A percentile compares a stretch with the other conserved stretches of the same genome.
phyloP scores from a whole-genome alignment of 2,113 vertebrate species.

The Chionodraco myersi region DNA sequence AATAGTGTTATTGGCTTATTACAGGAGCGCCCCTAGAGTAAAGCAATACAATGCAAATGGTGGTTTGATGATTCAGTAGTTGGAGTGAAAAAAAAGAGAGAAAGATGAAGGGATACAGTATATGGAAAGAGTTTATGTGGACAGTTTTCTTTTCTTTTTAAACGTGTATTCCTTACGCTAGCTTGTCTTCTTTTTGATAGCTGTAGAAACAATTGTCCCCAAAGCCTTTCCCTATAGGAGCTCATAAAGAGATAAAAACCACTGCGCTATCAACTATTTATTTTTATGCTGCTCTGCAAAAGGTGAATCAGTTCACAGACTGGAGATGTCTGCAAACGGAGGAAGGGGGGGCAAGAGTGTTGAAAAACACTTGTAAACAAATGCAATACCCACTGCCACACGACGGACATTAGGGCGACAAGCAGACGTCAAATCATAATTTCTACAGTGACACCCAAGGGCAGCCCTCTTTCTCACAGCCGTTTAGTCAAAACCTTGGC shows the following conservation, averaged over 20 bases:
- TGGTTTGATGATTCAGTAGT: constrained; percentile 43
- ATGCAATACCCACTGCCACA: constrained; percentile 46
- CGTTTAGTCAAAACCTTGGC: constrained; percentile 59
- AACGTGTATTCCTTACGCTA: constrained; percentile 65
- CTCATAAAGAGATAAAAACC: constrained; percentile 82
- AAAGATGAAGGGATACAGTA: constrained; percentile 26
- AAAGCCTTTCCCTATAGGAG: constrained; percentile 71
- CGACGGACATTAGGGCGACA: constrained; percentile 33
- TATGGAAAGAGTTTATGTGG: constrained; percentile 47
- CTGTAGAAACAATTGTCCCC: constrained; percentile 79
- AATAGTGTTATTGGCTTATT: constrained; percentile 11
- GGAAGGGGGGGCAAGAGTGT: constrained; percentile 15
- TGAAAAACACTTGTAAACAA: constrained; percentile 64
- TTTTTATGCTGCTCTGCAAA: constrained; percentile 70
- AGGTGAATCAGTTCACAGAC: constrained; percentile 68
- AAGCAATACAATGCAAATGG: constrained; percentile 42
- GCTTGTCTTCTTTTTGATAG: constrained; percentile 76
- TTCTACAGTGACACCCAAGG: constrained; percentile 51
- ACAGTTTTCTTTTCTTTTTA: constrained; percentile 38
- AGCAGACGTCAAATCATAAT: constrained; percentile 59
- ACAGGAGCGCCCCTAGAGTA: constrained; percentile 13
- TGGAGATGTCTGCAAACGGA: constrained; percentile 43
- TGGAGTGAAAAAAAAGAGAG: constrained; percentile 13
- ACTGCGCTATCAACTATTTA: constrained; percentile 72
- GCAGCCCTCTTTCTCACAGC: constrained; percentile 44